phyloP scores from a whole-genome alignment of 2,113 vertebrate genomes.

The Todiramphus chloris region DNA sequence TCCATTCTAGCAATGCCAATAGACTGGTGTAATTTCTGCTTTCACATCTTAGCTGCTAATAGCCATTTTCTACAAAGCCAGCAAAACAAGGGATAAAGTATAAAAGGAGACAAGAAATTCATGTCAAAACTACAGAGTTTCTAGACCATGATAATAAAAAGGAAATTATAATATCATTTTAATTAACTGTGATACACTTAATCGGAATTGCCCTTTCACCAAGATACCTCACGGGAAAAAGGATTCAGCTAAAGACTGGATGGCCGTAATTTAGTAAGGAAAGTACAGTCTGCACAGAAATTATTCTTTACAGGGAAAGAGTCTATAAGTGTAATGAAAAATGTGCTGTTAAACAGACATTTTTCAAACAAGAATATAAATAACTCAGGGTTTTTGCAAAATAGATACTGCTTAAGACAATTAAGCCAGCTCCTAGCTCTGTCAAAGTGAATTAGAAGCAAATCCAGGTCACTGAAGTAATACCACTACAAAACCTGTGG shows the following conservation, averaged over 20 bases:
- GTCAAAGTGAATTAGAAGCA: not conserved
- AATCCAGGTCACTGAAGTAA: not conserved
- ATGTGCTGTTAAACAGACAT: not conserved
- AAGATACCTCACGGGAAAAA: not conserved
- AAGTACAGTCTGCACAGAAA: not conserved
- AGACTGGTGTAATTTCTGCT: not conserved
- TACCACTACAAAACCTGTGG: not conserved
- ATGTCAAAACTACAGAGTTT: not conserved
- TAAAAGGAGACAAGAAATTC: not conserved
- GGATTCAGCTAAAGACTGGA: not conserved
- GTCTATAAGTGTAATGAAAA: not conserved
- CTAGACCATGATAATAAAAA: not conserved
- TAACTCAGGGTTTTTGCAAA: not conserved
- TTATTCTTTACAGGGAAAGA: not conserved
- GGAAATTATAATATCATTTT: accelerated
- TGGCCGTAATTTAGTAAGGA: not conserved
- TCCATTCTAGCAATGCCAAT: not conserved
- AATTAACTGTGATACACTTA: not conserved
- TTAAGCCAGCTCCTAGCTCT: not conserved
- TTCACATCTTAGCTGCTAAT: not conserved
- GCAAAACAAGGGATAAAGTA: not conserved
- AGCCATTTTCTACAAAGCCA: not conserved
- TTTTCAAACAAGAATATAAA: not conserved
- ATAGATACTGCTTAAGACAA: not conserved
- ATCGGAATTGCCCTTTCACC: not conserved